Base-by-base conservation (phyloP, 2,888 invertebrate genomes). In the Blomia tropicalis region DNA sequence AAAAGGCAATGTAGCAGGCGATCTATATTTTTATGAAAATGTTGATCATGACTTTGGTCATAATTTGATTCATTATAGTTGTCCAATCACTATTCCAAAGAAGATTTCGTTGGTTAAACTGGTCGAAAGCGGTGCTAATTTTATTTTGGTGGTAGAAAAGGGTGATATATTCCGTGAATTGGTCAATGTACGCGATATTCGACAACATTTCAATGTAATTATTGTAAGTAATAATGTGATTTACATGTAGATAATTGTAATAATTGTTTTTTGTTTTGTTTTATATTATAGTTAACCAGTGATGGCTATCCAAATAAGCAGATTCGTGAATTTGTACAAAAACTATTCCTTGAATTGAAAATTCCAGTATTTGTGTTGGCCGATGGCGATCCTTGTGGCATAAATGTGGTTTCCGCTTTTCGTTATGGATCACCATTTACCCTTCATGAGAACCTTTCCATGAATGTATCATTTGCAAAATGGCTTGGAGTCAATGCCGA, bases 241-340 rank as follows among this genome's bases (percentile, higher is more conserved):
- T n/a, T n/a, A n/a, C n/a, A n/a, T n/a, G n/a, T n/a, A n/a, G n/a
- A n/a, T n/a, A n/a, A n/a, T n/a, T n/a, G n/a, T 30, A 2, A 44
- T 31, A 4, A 17, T 17, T 5, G 25, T 23, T 17, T 41, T n/a
- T n/a, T n/a, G n/a, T n/a, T n/a, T n/a, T n/a, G n/a, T n/a, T n/a
- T n/a, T n/a, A n/a, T n/a, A n/a, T n/a, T 23, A 2, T n/a, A 32
- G 59, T 70, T 73, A 44, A 70, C 85, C 85, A 93, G 91, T 1
- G 92, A 91, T 76, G 96, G 96, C 1, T 92, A 84, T 75, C 93
- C 95, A 0, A 95, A 95, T 71, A 78, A 86, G 1, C 83, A 82
- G 66, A 93, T 92, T 0, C 80, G 93, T 36, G 78, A 83, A 69
- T 77, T 96, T 62, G 75, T 92, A 0, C 81, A 82, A 67, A 79